Base-by-base conservation (phyloP, 2,113 vertebrate genomes). In the Arvicanthis niloticus region DNA sequence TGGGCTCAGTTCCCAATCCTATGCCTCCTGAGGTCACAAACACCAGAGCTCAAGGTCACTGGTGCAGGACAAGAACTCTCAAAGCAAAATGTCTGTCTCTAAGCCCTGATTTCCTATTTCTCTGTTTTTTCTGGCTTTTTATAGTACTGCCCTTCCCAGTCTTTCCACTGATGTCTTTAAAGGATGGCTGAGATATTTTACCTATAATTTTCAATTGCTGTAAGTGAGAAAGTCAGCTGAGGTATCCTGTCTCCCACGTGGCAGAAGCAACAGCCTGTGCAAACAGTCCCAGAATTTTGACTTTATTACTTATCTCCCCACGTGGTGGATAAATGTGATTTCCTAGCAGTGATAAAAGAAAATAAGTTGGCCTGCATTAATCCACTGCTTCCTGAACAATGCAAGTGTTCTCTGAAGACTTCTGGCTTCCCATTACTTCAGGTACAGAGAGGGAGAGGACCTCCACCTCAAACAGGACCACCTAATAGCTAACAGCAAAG, bases 191-290 rank as follows among this genome's bases (percentile, higher is more conserved):
- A 65, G 58, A 42, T 76, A 24, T 45, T 95, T 81, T 82, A 40
- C 53, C 76, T 45, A 78, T 88, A 62, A 75, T 78, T 94, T 88
- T 60, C 65, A 60, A 91, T 29, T 81, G 45, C 73, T 88, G 84
- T 72, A 75, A 91, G 67, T 76, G 89, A 56, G 19, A 96, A 62
- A 77, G 53, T 89, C 60, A 65, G 40, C 67, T 68, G 73, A 94
- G 58, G n/a, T 82, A 34, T 51, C 77, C 70, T 29, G 34, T 73
- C 56, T 96, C 81, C 80, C 58, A 90, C 5, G 53, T 0, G 91
- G 84, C 70, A 84, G 58, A 95, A 93, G 95, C 77, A 89, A 89
- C 86, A 76, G 51, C 26, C 72, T 60, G 26, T 19, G 42, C n/a
- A 92, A 75, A 65, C 1, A 37, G 77, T 56, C 88, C 72, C 62